Percentiles rank a stretch among this genome's conserved stretches.
Evolutionary conservation across 2,113 vertebrate genomes (phyloP).

Genomic region (Hylia prasina): DNA sequence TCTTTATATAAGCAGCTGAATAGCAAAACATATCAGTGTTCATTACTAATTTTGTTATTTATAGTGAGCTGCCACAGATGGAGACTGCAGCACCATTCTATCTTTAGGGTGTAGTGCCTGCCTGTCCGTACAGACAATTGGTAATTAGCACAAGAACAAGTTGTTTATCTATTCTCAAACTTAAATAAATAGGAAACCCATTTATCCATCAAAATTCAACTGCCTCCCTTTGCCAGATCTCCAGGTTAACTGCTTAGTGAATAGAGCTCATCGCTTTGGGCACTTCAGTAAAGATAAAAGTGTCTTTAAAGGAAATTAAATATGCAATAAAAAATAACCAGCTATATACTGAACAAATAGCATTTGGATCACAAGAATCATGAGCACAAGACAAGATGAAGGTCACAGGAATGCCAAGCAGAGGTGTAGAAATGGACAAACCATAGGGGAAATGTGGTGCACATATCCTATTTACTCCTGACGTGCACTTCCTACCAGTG

Average conservation of each 20-base stretch:
- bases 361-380: background rate
- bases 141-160: conserved; percentile 50
- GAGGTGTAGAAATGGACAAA: background rate
- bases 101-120: conserved; percentile 32
- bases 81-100: conserved; percentile 13
- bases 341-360: background rate
- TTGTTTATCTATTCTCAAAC: conserved; percentile 46
- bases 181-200: conserved; percentile 14
- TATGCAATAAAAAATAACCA: background rate
- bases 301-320: background rate
- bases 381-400: background rate
- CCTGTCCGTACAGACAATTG: conserved; percentile 33
- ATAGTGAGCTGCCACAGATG: conserved; percentile 39
- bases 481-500: background rate
- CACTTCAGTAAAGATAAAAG: background rate
- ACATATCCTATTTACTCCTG: background rate
- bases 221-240: background rate
- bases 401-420: background rate
- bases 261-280: background rate
- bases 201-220: conserved; percentile 20
- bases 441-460: background rate
- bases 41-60: conserved; percentile 55
- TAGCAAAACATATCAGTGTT: background rate
- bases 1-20: conserved; percentile 16
- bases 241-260: conserved; percentile 10